Evolutionary conservation across 2,113 vertebrate species (phyloP), one percentile per base, ranked within the genome.

Genomic region (Tachycineta bicolor): DNA sequence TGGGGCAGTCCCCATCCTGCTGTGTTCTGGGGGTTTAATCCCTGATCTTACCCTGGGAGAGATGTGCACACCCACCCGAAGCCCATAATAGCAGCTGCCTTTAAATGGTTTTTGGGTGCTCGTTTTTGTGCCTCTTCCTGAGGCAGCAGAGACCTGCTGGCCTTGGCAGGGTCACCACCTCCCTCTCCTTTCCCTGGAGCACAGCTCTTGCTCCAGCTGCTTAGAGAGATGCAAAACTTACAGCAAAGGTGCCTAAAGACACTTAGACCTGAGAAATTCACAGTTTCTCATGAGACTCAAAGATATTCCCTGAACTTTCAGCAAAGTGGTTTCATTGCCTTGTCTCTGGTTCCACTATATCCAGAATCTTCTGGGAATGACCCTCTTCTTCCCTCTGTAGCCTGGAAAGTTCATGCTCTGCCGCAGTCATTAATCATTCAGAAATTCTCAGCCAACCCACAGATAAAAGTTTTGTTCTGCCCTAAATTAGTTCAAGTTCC

Each of bases 101-200:
- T 29, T 43, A 47, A 22, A 33, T 1, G 4, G 5, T 44, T 69
- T 24, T 19, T 7, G 23, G 33, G 19, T 47, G 26, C 39, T 26
- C 0, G 0, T 4, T 13, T 29, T n/a, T 10, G 25, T 16, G 23
- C 21, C 11, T 47, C 26, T 17, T 34, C 12, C 1, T 0, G 11
- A 50, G 2, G 8, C 55, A 44, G 84, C 63, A 83, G 22, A 71
- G 33, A 50, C 22, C 18, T 25, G 39, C 33, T 64, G 77, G 37
- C n/a, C 23, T n/a, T 2, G 10, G 41, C 52, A 58, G n/a, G 6
- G 62, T 75, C 39, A 47, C 14, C 44, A 43, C 22, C 37, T 69
- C 47, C 37, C 9, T 39, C 23, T 47, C 56, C 37, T 75, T n/a
- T 28, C 52, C 53, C 37, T 39, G 3, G 10, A 37, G 39, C 39